These are phyloP conservation scores for Diabrotica undecimpunctata DNA, from an alignment of 1,140 invertebrate genomes.

Conservation along the genomic window DNA sequence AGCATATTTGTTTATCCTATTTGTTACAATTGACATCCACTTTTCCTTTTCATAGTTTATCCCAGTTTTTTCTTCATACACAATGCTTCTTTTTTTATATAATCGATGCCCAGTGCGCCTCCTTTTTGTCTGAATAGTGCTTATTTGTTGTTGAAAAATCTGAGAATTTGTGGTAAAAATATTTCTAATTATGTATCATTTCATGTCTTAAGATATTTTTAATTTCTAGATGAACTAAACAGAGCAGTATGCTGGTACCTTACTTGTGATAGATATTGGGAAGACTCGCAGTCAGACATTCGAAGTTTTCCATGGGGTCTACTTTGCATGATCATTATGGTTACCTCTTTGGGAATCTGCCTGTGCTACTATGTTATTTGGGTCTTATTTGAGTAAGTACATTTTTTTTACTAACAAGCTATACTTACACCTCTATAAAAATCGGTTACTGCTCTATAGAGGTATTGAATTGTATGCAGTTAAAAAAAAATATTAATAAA, in stretches of 20 bases:
- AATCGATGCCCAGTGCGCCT: no score
- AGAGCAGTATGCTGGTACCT: slow-evolving; percentile 86
- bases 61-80: no score
- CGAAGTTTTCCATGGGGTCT: slow-evolving; percentile 77
- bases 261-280: slow-evolving; percentile 88
- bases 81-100: no score
- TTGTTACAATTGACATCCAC: no score
- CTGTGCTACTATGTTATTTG: slow-evolving; percentile 88
- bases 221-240: slow-evolving; percentile 72
- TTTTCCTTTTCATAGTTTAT: no score
- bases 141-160: no score
- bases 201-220: not conserved
- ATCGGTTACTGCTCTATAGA: not conserved
- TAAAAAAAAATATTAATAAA: no score
- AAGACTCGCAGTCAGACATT: slow-evolving; percentile 71
- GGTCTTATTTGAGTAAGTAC: slow-evolving; percentile 82
- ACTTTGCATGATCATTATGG: slow-evolving; percentile 68
- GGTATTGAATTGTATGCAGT: no score
- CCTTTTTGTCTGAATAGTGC: no score
- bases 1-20: no score
- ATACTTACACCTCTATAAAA: not conserved
- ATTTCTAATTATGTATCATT: no score
- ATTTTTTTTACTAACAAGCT: not conserved
- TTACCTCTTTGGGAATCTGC: slow-evolving; percentile 75
- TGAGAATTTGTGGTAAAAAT: no score